Percentiles rank a stretch among this genome's conserved stretches.
phyloP scores from a whole-genome alignment of 2,113 vertebrate species.

The Actenoides lindsayi region DNA sequence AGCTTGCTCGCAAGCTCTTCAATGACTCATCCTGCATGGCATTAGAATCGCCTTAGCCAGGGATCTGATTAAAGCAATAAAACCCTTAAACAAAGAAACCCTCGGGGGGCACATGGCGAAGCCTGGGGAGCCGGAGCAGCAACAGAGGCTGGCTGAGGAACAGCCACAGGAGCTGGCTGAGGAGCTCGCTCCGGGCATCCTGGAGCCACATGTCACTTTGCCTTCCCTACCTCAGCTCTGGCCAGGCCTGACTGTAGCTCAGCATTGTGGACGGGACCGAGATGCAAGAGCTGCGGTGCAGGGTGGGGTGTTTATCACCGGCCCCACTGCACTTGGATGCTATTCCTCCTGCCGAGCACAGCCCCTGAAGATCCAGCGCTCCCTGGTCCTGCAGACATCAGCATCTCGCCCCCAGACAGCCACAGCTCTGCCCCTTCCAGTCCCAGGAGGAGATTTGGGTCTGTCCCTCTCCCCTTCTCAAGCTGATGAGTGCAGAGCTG shows the following conservation, averaged over 20 bases:
- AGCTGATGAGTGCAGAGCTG: fast-evolving
- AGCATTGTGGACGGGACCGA: fast-evolving
- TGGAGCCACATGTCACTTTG: background rate
- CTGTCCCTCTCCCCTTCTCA: background rate
- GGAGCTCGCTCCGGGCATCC: background rate
- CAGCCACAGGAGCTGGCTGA: background rate
- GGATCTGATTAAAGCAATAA: slow-evolving; percentile 14
- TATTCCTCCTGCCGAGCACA: background rate
- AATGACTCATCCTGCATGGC: background rate
- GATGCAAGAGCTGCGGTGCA: background rate
- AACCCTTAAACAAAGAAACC: background rate
- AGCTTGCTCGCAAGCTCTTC: background rate
- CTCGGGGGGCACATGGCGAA: background rate
- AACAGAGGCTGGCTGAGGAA: background rate
- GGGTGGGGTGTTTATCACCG: background rate
- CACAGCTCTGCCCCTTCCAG: background rate
- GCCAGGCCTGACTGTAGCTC: background rate
- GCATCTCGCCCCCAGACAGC: background rate
- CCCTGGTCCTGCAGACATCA: background rate
- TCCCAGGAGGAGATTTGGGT: background rate
- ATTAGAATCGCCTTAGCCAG: background rate
- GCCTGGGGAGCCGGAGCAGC: background rate
- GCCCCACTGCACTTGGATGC: fast-evolving
- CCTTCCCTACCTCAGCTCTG: background rate
- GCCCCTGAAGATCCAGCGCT: background rate